Percentiles rank a stretch among this genome's conserved stretches.
phyloP scores from a whole-genome alignment of 2,113 vertebrate genomes.

The Synodontis membranacea region DNA sequence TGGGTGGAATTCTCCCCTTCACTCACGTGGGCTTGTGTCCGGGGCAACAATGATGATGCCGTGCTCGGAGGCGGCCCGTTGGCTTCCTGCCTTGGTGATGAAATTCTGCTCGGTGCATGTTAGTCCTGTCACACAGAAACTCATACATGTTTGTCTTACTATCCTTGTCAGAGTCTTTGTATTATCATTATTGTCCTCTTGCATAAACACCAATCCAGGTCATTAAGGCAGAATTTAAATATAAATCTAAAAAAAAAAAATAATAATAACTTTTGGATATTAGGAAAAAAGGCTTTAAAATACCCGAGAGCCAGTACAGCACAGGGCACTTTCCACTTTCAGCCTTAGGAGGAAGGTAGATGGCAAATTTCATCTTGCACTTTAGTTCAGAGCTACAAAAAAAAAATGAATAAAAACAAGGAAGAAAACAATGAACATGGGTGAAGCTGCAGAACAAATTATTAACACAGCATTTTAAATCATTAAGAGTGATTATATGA shows the following conservation, averaged over 20 bases:
- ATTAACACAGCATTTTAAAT: neutral
- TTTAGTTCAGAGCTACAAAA: slow-evolving; percentile 82
- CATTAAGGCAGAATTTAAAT: neutral
- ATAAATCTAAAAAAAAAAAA: neutral
- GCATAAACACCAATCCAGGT: neutral
- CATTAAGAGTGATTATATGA: neutral
- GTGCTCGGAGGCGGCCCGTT: slow-evolving; percentile 84
- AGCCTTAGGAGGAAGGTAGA: slow-evolving; percentile 90
- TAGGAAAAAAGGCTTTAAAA: slow-evolving; percentile 6
- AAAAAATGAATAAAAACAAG: neutral
- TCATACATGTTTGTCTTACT: neutral
- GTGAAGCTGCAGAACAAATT: neutral
- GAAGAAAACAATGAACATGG: neutral
- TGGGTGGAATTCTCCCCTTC: neutral
- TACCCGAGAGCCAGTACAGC: slow-evolving; percentile 95
- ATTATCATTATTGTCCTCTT: neutral
- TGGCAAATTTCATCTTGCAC: slow-evolving; percentile 94
- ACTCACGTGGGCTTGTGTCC: slow-evolving; percentile 93
- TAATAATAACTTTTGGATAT: neutral
- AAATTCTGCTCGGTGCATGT: slow-evolving; percentile 97
- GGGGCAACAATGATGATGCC: slow-evolving; percentile 85
- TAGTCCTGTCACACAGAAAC: slow-evolving; percentile 73
- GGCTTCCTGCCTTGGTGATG: slow-evolving; percentile 88
- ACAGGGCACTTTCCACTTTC: slow-evolving; percentile 86
- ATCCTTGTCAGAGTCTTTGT: neutral